Percentiles rank a stretch among this genome's conserved stretches.
These are phyloP conservation scores for Lateolabrax maculatus DNA, from an alignment of 2,797 vertebrate genomes.

Conservation along the genomic window DNA sequence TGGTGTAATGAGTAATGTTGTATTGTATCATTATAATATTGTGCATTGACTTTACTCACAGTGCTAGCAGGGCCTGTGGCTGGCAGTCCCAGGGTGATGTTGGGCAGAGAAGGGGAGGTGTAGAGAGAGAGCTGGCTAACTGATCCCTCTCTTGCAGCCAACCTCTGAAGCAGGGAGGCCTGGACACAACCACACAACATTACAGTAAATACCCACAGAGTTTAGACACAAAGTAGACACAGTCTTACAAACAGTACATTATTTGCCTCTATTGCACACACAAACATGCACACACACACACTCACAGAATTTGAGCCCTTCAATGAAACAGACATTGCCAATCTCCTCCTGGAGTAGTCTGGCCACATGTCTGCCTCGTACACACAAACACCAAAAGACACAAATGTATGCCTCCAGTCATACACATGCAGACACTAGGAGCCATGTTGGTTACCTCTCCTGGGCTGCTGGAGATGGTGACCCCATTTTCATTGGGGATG, in stretches of 20 bases:
- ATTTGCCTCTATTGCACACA: slow-evolving; percentile 9
- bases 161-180: slow-evolving; percentile 91
- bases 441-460: slow-evolving; percentile 88
- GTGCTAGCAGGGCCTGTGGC: slow-evolving; percentile 89
- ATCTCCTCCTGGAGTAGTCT: slow-evolving; percentile 10
- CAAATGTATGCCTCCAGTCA: not conserved
- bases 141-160: slow-evolving; percentile 90
- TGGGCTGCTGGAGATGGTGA: slow-evolving; percentile 87
- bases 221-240: slow-evolving; percentile 8
- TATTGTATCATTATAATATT: not conserved
- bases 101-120: slow-evolving; percentile 97
- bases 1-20: not conserved
- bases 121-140: slow-evolving; percentile 95
- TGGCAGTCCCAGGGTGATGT: slow-evolving; percentile 96
- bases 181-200: slow-evolving; percentile 69
- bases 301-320: slow-evolving; percentile 29
- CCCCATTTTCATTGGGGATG: slow-evolving; percentile 94
- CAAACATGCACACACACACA: not conserved
- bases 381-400: not conserved
- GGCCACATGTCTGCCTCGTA: slow-evolving; percentile 19
- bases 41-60: slow-evolving; percentile 83
- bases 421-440: not conserved
- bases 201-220: slow-evolving; percentile 15
- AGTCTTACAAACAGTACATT: slow-evolving; percentile 9
- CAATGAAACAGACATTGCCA: slow-evolving; percentile 50